A percentile compares a stretch with the other conserved stretches of the same genome.
Evolutionary conservation across 2,113 vertebrate genomes (phyloP).

Genomic region (Chloroceryle aenea): DNA sequence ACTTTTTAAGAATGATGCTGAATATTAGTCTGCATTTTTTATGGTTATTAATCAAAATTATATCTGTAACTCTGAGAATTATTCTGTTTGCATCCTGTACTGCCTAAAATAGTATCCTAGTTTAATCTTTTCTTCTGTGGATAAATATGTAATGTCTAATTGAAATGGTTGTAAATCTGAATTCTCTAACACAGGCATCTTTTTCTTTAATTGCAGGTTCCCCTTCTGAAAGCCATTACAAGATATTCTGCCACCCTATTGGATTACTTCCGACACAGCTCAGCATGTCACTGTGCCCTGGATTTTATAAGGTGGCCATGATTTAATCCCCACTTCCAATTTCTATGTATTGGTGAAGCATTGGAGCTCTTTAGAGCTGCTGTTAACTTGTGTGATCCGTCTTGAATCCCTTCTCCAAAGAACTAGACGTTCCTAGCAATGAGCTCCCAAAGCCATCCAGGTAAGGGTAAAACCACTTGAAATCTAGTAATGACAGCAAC

Average conservation of each 20-base stretch:
- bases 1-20: not conserved
- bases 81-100: not conserved
- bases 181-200: not conserved
- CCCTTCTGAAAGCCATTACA: conserved; percentile 52
- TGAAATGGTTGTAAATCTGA: not conserved
- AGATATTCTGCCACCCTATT: conserved; percentile 29
- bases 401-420: conserved; percentile 20
- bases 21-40: not conserved
- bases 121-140: not conserved
- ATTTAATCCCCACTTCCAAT: not conserved
- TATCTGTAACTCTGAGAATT: not conserved
- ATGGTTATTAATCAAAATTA: not conserved
- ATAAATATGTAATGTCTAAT: not conserved
- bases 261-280: conserved; percentile 53
- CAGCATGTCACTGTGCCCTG: conserved; percentile 48
- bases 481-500: rapidly evolving
- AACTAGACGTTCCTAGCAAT: conserved; percentile 70
- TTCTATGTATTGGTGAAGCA: conserved; percentile 51
- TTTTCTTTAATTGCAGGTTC: conserved; percentile 56
- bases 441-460: conserved; percentile 84
- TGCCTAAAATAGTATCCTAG: not conserved
- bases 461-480: conserved; percentile 51
- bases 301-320: conserved; percentile 47
- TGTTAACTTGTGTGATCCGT: not conserved
- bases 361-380: conserved; percentile 53